Evolutionary conservation across 2,113 vertebrate species (phyloP).

Genomic region (Neolamprologus caudopunctatus): DNA sequence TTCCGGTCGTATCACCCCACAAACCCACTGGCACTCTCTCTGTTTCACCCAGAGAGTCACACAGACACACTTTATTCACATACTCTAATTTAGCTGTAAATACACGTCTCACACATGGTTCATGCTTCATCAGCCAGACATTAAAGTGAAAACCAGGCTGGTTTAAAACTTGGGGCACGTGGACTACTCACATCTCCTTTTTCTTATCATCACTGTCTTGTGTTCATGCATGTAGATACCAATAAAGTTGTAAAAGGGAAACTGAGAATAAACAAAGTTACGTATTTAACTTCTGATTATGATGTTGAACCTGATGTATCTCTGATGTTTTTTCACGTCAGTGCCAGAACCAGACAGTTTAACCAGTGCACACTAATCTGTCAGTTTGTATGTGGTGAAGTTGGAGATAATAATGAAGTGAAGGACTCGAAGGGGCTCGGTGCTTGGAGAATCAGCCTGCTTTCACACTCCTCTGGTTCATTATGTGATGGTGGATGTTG

Average conservation of each 20-base stretch:
- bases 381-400: not conserved
- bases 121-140: not conserved
- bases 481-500: not conserved
- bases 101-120: not conserved
- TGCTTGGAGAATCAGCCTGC: not conserved
- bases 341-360: not conserved
- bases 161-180: not conserved
- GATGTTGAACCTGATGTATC: not conserved
- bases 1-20: not conserved
- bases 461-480: not conserved
- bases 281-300: not conserved
- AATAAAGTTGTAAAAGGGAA: not conserved
- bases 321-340: accelerated
- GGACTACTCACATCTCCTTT: not conserved
- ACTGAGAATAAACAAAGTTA: not conserved
- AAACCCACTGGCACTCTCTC: not conserved
- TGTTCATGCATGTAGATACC: not conserved
- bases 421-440: not conserved
- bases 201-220: not conserved
- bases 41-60: not conserved
- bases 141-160: not conserved
- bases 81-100: not conserved
- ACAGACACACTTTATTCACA: not conserved
- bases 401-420: not conserved
- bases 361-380: not conserved